These are phyloP conservation scores for Tapera naevia DNA, from an alignment of 2,797 vertebrate genomes.

Conservation along the genomic window DNA sequence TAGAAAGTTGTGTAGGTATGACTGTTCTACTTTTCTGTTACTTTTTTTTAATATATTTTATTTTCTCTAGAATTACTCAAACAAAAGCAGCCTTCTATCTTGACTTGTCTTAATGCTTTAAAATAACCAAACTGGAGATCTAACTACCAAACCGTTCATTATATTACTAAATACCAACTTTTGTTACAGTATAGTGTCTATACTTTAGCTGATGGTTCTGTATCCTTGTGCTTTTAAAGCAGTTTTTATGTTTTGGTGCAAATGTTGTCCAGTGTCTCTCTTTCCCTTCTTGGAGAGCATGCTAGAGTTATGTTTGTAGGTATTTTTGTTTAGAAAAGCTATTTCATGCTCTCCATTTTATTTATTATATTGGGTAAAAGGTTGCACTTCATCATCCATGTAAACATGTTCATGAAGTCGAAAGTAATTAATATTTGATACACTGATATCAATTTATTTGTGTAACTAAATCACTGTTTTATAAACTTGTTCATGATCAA, in stretches of 20 bases:
- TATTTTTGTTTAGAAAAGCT: constrained; percentile 90
- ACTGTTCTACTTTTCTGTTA: constrained; percentile 86
- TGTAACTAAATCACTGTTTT: constrained; percentile 99
- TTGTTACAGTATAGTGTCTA: constrained; percentile 95
- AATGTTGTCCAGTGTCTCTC: constrained; percentile 92
- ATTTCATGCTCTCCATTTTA: constrained; percentile 91
- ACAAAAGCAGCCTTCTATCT: constrained; percentile 95
- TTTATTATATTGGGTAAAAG: constrained; percentile 96
- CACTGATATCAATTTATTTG: constrained; percentile 99
- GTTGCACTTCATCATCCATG: constrained; percentile 94
- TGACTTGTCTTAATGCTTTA: constrained; percentile 99
- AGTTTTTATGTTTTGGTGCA: constrained; percentile 90
- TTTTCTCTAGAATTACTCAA: constrained; percentile 89
- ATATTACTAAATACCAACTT: constrained; percentile 86
- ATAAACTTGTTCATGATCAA: constrained; percentile 99
- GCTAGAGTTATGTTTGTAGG: constrained; percentile 93
- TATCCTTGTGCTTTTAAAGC: constrained; percentile 93
- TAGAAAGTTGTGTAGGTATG: constrained; percentile 89
- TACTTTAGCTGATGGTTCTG: constrained; percentile 96
- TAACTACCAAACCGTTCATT: constrained; percentile 92
- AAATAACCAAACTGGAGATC: constrained; percentile 97
- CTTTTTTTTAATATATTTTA: constrained; percentile 78
- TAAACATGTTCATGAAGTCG: constrained; percentile 97
- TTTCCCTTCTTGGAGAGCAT: constrained; percentile 88
- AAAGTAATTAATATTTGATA: constrained; percentile 99